phyloP scores from a whole-genome alignment of 2,797 vertebrate genomes.

The Macrochelys suwanniensis region DNA sequence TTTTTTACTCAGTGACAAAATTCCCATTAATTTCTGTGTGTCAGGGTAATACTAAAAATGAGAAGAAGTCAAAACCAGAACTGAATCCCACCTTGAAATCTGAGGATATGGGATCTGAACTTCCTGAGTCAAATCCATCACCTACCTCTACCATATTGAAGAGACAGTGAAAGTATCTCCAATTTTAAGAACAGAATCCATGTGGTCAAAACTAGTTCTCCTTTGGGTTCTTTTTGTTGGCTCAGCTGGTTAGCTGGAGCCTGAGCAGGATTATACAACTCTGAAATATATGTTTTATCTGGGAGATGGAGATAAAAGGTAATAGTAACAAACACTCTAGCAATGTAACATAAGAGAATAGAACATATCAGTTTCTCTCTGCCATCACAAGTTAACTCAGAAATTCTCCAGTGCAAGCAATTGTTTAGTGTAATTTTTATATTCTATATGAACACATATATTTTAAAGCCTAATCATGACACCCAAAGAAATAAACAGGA shows the following conservation, averaged over 20 bases:
- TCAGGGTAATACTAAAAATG: background rate
- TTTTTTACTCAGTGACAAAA: background rate
- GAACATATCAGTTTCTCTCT: background rate
- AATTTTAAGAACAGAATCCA: background rate
- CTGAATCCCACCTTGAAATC: background rate
- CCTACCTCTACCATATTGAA: background rate
- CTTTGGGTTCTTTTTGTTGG: background rate
- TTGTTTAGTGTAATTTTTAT: conserved; percentile 15
- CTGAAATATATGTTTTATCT: background rate
- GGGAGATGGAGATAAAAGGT: conserved; percentile 4
- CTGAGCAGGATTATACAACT: background rate
- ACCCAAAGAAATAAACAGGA: background rate
- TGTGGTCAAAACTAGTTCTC: rapidly evolving
- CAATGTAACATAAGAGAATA: background rate
- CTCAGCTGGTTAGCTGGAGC: background rate
- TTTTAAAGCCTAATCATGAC: background rate
- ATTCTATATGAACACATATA: background rate
- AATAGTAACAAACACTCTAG: background rate
- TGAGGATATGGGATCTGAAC: background rate
- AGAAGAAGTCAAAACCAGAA: background rate
- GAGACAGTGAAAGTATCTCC: background rate
- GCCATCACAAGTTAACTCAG: conserved; percentile 44
- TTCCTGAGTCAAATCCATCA: background rate
- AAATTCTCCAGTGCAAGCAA: conserved; percentile 5
- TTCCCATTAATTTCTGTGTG: background rate